Conservation (phyloP, 2,797 vertebrate genomes). For the Acanthurus leucopareius region DNA sequence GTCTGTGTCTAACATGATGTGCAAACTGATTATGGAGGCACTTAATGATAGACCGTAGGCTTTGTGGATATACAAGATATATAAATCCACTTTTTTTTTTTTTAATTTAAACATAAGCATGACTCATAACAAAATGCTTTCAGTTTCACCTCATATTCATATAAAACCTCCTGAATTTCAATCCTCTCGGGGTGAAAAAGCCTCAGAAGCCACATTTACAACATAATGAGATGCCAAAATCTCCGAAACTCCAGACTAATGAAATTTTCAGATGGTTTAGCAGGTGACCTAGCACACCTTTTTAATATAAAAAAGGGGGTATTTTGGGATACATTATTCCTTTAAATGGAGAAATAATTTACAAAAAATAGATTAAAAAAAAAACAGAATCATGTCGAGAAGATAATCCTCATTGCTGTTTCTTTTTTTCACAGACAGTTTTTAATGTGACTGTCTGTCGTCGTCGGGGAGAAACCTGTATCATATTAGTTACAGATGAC, state of each 20-base stretch:
- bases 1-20: slow-evolving; percentile 31
- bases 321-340: background rate
- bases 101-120: background rate
- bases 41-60: slow-evolving; percentile 12
- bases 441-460: slow-evolving; percentile 32
- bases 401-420: slow-evolving; percentile 46
- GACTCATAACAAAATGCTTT: background rate
- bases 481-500: slow-evolving; percentile 55
- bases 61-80: slow-evolving; percentile 18
- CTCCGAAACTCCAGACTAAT: slow-evolving; percentile 40
- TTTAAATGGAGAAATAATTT: slow-evolving; percentile 40
- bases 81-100: background rate
- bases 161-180: background rate
- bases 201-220: slow-evolving; percentile 18
- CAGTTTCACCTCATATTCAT: background rate
- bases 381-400: slow-evolving; percentile 7
- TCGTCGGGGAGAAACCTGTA: slow-evolving; percentile 28
- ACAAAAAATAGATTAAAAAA: slow-evolving; percentile 38
- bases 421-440: slow-evolving; percentile 25
- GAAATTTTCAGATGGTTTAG: slow-evolving; percentile 37
- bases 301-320: slow-evolving; percentile 9
- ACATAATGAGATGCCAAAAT: slow-evolving; percentile 35
- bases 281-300: slow-evolving; percentile 13
- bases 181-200: slow-evolving; percentile 22
- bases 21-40: slow-evolving; percentile 25